Conservation (phyloP, 2,113 vertebrate species). For the Neogobius melanostomus region DNA sequence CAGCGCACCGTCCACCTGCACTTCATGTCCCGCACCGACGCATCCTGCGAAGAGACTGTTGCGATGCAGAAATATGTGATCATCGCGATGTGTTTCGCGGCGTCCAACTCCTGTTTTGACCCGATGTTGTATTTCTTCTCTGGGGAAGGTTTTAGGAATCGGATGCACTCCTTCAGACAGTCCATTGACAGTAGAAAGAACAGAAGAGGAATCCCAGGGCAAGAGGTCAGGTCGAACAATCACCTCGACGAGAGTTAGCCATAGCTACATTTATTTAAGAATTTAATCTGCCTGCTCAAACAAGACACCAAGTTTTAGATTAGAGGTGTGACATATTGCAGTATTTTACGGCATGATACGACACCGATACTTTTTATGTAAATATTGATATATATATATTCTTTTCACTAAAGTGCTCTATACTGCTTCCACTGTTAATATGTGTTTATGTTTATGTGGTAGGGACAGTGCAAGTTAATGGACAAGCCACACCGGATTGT, state of each 20-base stretch:
- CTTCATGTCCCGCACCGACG: conserved; percentile 49
- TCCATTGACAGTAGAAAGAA: neutral
- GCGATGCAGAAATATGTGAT: conserved; percentile 91
- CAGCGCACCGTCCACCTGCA: conserved; percentile 87
- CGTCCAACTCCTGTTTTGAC: conserved; percentile 93
- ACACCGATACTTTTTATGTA: no score
- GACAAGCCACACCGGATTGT: no score
- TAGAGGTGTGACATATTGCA: no score
- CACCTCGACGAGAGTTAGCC: neutral
- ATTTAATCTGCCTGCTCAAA: neutral
- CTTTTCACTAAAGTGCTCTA: no score
- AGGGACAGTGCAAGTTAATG: no score
- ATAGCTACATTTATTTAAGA: neutral
- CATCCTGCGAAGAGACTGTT: conserved; percentile 67
- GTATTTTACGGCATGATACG: no score
- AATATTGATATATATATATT: no score
- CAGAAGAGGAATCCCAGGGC: neutral
- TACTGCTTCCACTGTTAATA: no score
- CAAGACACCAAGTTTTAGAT: no score
- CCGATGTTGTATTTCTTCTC: conserved; percentile 96
- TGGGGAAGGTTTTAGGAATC: conserved; percentile 86
- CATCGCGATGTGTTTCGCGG: conserved; percentile 88
- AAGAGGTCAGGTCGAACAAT: neutral
- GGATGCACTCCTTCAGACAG: conserved; percentile 79
- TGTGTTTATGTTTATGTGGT: no score